Conservation (phyloP, 2,888 invertebrate species). For the Lithosia quadra region DNA sequence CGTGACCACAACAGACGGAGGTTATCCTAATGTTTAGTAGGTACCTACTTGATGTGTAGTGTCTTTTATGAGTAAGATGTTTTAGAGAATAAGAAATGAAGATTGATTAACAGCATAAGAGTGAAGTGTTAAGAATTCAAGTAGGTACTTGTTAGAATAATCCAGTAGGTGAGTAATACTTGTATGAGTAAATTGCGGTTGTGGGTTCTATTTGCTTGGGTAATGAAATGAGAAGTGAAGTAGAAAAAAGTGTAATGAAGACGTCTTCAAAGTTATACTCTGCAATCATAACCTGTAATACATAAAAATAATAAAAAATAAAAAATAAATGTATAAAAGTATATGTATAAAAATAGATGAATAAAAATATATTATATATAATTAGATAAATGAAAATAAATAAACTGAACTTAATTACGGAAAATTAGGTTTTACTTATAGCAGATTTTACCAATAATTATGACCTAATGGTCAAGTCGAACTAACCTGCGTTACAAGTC, state of each 20-base stretch:
- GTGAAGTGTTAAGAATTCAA: not conserved
- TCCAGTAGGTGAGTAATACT: not conserved
- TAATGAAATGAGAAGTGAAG: not conserved
- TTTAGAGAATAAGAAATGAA: conserved; percentile 9
- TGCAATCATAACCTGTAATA: too few relatives aligned
- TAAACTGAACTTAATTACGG: too few relatives aligned
- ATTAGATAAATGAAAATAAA: too few relatives aligned
- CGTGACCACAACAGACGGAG: conserved; percentile 51
- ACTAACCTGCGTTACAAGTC: too few relatives aligned
- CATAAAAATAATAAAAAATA: too few relatives aligned
- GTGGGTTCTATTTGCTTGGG: not conserved
- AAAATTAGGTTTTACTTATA: too few relatives aligned
- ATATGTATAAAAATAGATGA: too few relatives aligned
- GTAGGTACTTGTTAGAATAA: not conserved
- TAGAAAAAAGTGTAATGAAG: not conserved
- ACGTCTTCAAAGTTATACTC: too few relatives aligned
- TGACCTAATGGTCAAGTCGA: too few relatives aligned
- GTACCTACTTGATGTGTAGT: conserved; percentile 1
- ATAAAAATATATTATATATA: too few relatives aligned
- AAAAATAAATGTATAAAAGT: too few relatives aligned
- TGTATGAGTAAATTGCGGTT: not conserved
- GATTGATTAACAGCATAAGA: not conserved
- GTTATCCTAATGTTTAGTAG: not conserved
- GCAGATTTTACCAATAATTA: too few relatives aligned
- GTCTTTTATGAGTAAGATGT: conserved; percentile 8